Base-by-base conservation (phyloP, 2,888 invertebrate genomes). In the Apodemia hepburni region DNA sequence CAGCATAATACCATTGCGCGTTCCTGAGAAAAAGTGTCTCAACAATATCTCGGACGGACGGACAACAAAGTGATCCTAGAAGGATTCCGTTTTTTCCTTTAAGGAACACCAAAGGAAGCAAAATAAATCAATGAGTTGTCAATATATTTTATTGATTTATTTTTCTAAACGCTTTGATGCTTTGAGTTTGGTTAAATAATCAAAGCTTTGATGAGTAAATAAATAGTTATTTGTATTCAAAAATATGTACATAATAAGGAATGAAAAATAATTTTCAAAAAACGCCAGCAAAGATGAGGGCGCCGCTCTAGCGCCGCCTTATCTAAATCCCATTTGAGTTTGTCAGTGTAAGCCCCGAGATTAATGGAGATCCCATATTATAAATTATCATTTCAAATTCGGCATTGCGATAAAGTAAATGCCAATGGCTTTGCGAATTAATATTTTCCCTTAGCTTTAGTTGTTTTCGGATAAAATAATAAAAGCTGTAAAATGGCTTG, bases 341-440 rank as follows among this genome's bases (percentile, higher is more conserved):
- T 57, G 54, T 57, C 54, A n/a, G 54, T 29, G 27, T 57, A 57
- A 57, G 54, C 54, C 54, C 54, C 27, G 54, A 57, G 54, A 57
- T 57, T 57, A 57, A 59, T 59, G 58, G 58, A 59, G 59, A 35
- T 59, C 38, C 61, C 70, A 66, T 65, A 66, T 69, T 68, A 69
- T 66, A 69, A 68, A 72, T 72, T 72, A 72, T 70, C 69, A 71
- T 70, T 71, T 72, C 68, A 70, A 71, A 72, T 70, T 71, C 70
- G 61, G 66, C 51, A 51, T 57, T 27, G 29, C 54, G 54, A 57
- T 57, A 27, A 57, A 57, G 54, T 57, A 15, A 51, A 51, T 47
- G 47, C 51, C 54, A 15, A 57, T 29, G 22, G 54, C 15, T 57
- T 29, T 57, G 54, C 2, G 29, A 57, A 22, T 51, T 57, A 27